Percentiles rank a stretch among this genome's conserved stretches.
phyloP scores from a whole-genome alignment of 2,888 invertebrate genomes.

The Drosophila mulleri region DNA sequence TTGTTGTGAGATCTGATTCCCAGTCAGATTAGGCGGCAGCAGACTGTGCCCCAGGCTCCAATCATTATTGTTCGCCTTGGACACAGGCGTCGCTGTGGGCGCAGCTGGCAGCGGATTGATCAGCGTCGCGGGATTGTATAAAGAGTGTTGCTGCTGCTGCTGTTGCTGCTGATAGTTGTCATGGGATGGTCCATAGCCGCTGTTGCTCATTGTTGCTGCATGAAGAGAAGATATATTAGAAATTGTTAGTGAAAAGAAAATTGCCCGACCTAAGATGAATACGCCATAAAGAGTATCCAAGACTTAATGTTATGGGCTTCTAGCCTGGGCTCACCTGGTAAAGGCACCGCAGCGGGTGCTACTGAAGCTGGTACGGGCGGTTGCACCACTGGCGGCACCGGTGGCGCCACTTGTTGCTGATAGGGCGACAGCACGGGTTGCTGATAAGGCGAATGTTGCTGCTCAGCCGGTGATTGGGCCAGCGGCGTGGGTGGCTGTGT shows the following conservation, averaged over 20 bases:
- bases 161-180: slow-evolving; percentile 63
- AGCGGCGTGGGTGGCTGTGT: slow-evolving; percentile 82
- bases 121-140: slow-evolving; percentile 71
- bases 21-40: slow-evolving; percentile 53
- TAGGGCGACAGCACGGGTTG: slow-evolving; percentile 86
- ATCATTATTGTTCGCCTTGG: slow-evolving; percentile 54
- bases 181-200: slow-evolving; percentile 49
- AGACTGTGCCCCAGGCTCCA: slow-evolving; percentile 68
- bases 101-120: slow-evolving; percentile 63
- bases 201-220: slow-evolving; percentile 47
- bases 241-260: background rate
- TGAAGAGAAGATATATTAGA: background rate
- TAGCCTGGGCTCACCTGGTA: slow-evolving; percentile 44
- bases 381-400: slow-evolving; percentile 80
- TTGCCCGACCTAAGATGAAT: background rate
- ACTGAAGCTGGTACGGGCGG: slow-evolving; percentile 78
- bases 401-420: slow-evolving; percentile 71
- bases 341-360: slow-evolving; percentile 41
- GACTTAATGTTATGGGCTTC: background rate
- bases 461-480: slow-evolving; percentile 83
- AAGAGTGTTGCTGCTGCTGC: slow-evolving; percentile 61
- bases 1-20: slow-evolving; percentile 37
- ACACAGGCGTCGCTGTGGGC: slow-evolving; percentile 24
- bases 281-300: background rate
- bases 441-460: slow-evolving; percentile 85